Evolutionary conservation across 2,888 invertebrate genomes (phyloP).

Genomic region (Ptilodon capucinus): DNA sequence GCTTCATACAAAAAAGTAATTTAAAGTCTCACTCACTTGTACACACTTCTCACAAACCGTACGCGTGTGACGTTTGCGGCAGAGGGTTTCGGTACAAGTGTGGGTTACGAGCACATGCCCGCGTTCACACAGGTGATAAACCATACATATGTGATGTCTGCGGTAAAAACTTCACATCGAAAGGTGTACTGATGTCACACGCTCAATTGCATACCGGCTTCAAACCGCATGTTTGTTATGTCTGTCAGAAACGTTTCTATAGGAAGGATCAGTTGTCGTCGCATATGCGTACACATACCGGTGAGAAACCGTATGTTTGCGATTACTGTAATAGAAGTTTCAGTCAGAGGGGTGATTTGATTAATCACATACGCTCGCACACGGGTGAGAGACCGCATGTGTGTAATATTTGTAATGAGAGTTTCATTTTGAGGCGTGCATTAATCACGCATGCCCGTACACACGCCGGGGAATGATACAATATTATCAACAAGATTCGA

Average conservation of each 20-base stretch:
- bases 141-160: neutral
- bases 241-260: neutral
- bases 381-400: conserved; percentile 12
- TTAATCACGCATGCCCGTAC: conserved; percentile 10
- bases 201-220: neutral
- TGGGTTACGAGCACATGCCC: too few relatives aligned
- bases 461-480: conserved; percentile 4
- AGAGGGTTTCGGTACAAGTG: too few relatives aligned
- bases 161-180: neutral
- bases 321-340: neutral
- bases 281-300: neutral
- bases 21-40: neutral
- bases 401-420: conserved; percentile 14
- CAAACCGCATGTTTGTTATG: neutral
- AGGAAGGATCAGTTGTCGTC: neutral
- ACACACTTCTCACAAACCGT: neutral
- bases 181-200: neutral
- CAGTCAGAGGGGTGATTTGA: neutral
- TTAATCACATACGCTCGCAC: conserved; percentile 3
- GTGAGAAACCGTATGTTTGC: neutral
- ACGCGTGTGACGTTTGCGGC: neutral
- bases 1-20: neutral
- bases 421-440: conserved; percentile 1
- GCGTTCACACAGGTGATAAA: too few relatives aligned
- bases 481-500: too few relatives aligned